Conservation (phyloP, 2,797 vertebrate species). For the Scomberomorus guttatus region DNA sequence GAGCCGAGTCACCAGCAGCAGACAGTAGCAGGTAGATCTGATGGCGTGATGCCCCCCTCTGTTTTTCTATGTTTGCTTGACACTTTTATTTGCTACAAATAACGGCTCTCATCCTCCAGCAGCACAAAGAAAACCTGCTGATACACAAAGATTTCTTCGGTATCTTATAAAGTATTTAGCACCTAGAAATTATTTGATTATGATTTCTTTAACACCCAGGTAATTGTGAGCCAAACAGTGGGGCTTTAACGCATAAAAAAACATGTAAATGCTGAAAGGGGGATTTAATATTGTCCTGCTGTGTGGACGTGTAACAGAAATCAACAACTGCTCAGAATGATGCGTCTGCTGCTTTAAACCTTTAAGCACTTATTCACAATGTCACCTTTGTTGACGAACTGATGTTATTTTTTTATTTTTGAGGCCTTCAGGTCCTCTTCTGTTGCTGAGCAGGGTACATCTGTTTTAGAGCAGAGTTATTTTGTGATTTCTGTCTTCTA, state of each 20-base stretch:
- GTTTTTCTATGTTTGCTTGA: no score
- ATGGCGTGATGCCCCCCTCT: fast-evolving
- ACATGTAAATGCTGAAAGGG: no score
- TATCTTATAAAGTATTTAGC: no score
- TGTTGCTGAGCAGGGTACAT: no score
- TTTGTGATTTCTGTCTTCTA: no score
- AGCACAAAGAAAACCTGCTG: not conserved
- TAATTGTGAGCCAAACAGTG: not conserved
- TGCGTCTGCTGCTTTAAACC: no score
- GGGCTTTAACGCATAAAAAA: no score
- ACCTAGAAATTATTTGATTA: no score
- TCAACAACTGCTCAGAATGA: not conserved
- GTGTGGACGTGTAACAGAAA: not conserved
- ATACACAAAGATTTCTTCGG: not conserved
- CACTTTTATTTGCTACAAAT: no score
- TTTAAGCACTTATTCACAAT: not conserved
- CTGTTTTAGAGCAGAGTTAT: no score
- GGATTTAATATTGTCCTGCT: not conserved
- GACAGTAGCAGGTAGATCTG: slow-evolving; percentile 92
- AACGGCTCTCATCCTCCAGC: not conserved
- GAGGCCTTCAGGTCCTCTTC: not conserved
- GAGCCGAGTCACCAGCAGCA: slow-evolving; percentile 92
- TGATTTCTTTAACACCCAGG: not conserved
- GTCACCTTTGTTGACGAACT: not conserved
- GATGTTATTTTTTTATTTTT: not conserved